Base-by-base conservation (phyloP, 37 sponge, comb jelly and placozoan genomes). In the Ianthella basta region DNA sequence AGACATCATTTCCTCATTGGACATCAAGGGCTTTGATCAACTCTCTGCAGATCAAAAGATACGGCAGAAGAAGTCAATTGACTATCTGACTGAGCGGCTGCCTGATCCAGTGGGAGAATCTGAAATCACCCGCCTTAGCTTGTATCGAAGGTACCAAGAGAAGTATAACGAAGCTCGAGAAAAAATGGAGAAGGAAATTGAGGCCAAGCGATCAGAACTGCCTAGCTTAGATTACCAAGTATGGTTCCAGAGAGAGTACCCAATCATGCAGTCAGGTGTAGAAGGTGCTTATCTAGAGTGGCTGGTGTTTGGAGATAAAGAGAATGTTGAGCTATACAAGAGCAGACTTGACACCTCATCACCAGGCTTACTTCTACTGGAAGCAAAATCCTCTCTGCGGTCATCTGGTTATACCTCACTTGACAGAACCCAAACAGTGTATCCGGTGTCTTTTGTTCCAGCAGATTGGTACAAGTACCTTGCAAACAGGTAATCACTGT, bases 401-500 rank as follows among this genome's bases (percentile, higher is more conserved):
- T 73, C 88, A 18, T 72, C 66, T 27, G 55, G 59, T n/a, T 41
- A 36, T 1, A 75, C 36, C 37, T 82, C 83, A 0, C 16, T 39
- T 35, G 56, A 60, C 55, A 40, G 61, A 29, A 72, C 65, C 20
- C 83, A 87, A 32, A 53, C 36, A 41, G 18, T 30, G 3, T 87
- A 82, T 33, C 88, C 72, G 16, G 83, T 87, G 16, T 56, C 82
- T n/a, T 82, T 87, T 12, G 25, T 72, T 30, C 88, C 88, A 59
- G 67, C 0, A 0, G 56, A 81, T n/a, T 87, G 88, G 88, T 82
- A 77, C 63, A 60, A 50, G 34, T 37, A 50, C 59, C 55, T 86
- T 12, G 19, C 37, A 30, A 85, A 73, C 27, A 59, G 44, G 85
- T 85, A 37, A 59, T 44, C 50, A 44, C 50, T 10, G 50, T 8